Base-by-base conservation (phyloP, 2,888 invertebrate genomes). In the Fragum fragum region DNA sequence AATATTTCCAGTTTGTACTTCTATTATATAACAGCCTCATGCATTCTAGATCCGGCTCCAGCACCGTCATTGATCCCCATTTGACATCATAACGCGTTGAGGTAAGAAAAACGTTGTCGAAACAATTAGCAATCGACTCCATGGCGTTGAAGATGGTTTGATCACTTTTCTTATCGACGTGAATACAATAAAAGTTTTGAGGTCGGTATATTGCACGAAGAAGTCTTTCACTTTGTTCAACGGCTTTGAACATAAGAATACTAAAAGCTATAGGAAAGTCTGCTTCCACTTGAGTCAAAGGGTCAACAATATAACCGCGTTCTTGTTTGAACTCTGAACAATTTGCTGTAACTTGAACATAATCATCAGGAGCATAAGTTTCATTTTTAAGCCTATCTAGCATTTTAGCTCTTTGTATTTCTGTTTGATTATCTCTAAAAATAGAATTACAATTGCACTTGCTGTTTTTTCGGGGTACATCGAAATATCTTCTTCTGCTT, bases 141-240 rank as follows among this genome's bases (percentile, higher is more conserved):
- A 92, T 82, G 2, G 90, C 86, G 32, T 88, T 73, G 71, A 86
- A 87, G n/a, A 91, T 70, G 1, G 83, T 72, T 11, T 86, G 42
- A 1, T 86, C 63, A 9, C 90, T 86, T 82, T 92, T 93, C 16
- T 72, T 76, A 76, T 94, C 94, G 0, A 94, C 87, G 74, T 94
- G 94, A 55, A 94, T 81, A 82, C 94, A 94, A 79, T 93, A 94
- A 66, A 89, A 72, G 76, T 94, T 93, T 66, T 93, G 92, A 5
- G 93, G 93, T 61, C 91, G 88, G 82, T 93, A 94, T 39, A 94
- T 91, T 3, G 90, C 85, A 18, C 92, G 76, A 7, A 94, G 71
- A 21, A 94, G 84, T 61, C 92, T 76, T 74, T 93, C 93, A 1
- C 90, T 85, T 71, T 92, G 91, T 76, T 91, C 91, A 1, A 92